Evolutionary conservation across 1,140 invertebrate genomes (phyloP).

Genomic region (Rhyacophila brunnea): DNA sequence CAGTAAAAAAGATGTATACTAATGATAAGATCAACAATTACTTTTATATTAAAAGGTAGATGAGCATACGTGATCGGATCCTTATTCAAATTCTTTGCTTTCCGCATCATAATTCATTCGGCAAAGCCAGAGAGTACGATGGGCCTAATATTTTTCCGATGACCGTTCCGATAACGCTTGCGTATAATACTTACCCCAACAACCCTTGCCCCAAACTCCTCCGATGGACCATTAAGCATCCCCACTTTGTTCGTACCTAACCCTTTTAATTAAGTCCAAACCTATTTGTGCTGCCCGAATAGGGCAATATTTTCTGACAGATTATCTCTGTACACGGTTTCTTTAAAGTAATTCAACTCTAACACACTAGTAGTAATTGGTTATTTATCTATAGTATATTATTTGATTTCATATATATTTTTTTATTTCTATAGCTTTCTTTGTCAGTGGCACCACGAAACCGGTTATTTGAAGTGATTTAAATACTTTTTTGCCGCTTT

Average conservation of each 20-base stretch:
- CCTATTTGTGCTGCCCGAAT: not conserved
- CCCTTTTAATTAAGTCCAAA: constrained; percentile 37
- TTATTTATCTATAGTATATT: too few species aligned
- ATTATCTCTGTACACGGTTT: too few species aligned
- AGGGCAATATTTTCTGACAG: too few species aligned
- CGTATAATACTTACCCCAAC: not conserved
- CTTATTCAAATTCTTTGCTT: constrained; percentile 7
- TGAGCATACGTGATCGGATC: constrained; percentile 17
- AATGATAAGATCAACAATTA: not conserved
- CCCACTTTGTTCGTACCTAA: constrained; percentile 16
- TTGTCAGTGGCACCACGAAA: too few species aligned
- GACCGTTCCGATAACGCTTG: constrained; percentile 7
- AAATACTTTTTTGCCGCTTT: too few species aligned
- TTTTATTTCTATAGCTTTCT: too few species aligned
- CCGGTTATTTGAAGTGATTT: too few species aligned
- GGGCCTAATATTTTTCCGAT: constrained; percentile 23
- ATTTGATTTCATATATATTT: too few species aligned
- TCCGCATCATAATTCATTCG: not conserved
- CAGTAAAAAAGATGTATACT: too few species aligned
- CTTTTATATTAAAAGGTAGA: constrained; percentile 8
- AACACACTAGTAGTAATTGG: too few species aligned
- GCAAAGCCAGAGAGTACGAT: not conserved
- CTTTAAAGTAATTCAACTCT: too few species aligned
- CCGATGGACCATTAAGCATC: constrained; percentile 12
- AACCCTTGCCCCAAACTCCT: not conserved